Evolutionary conservation across 2,113 vertebrate genomes (phyloP), one percentile per base, ranked within the genome.

Genomic region (Notarius lentiginosus): DNA sequence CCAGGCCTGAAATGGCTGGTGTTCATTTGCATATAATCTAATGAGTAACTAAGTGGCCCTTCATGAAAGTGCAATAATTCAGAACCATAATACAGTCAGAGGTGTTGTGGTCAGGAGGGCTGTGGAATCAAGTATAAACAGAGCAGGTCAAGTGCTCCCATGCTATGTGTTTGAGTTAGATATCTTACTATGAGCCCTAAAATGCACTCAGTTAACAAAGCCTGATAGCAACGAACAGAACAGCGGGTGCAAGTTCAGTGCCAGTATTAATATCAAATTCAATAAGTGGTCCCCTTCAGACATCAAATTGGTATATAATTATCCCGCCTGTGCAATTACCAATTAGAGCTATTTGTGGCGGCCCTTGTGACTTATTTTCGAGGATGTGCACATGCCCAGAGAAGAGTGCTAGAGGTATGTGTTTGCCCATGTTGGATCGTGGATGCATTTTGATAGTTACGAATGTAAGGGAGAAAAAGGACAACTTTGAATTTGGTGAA

Each of bases 241-340:
- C 79, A 60, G 56, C 56, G 61, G 73, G 87, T 82, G 51, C 5
- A 72, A 49, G 86, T 87, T 87, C 84, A 83, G 56, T 30, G 51
- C 14, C 81, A 84, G 79, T 83, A 80, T 90, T 87, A 88, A 89
- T 72, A 84, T 86, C 83, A 87, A 89, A 91, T 91, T 89, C 86
- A 84, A 83, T 88, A 89, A 91, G 88, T 87, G 88, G 76, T 56
- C 89, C 88, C 87, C 76, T 87, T 89, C 76, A 90, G 88, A 89
- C 41, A 47, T 34, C 84, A 88, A 88, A 92, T 91, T 88, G 85
- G 58, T 88, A 84, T 86, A 83, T 88, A 89, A 90, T 93, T 89
- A 90, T 89, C 82, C 76, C 24, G 60, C 75, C 81, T 76, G 61
- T 60, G 83, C 86, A 91, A 90, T 91, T 91, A 90, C 83, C 76